Conservation (phyloP, 2,888 invertebrate species). For the Stegana nigrithorax region DNA sequence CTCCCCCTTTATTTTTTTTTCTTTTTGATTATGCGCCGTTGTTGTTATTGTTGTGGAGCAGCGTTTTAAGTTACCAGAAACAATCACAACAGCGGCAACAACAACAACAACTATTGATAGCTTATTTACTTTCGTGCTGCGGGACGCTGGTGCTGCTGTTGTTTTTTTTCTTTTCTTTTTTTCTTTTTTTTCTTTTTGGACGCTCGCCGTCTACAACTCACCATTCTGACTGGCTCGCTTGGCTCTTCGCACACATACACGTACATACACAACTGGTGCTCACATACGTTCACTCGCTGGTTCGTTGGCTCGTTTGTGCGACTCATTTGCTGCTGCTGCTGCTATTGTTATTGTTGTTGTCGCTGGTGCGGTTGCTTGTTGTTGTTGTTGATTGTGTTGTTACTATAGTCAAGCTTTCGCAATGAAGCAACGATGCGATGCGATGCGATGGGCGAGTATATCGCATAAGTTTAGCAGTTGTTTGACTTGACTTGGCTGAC, state of each 20-base stretch:
- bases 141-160: slow-evolving; percentile 31
- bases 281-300: background rate
- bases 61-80: slow-evolving; percentile 48
- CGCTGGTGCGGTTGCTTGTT: slow-evolving; percentile 24
- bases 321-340: slow-evolving; percentile 22
- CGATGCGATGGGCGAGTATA: no score
- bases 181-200: no score
- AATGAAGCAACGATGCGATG: no score
- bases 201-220: slow-evolving; percentile 33
- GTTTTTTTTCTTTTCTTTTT: background rate
- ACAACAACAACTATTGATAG: slow-evolving; percentile 42
- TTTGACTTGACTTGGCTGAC: no score
- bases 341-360: slow-evolving; percentile 39
- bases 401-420: no score
- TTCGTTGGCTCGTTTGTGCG: slow-evolving; percentile 1
- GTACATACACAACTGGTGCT: slow-evolving; percentile 13
- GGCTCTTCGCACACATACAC: slow-evolving; percentile 25
- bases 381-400: background rate
- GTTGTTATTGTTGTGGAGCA: slow-evolving; percentile 23
- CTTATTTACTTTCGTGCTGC: slow-evolving; percentile 55
- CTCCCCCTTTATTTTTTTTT: slow-evolving; percentile 63
- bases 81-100: background rate
- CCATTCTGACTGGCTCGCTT: slow-evolving; percentile 35
- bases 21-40: slow-evolving; percentile 45
- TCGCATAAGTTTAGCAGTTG: no score